phyloP scores from a whole-genome alignment of 1,140 invertebrate genomes.

The Apis florea region DNA sequence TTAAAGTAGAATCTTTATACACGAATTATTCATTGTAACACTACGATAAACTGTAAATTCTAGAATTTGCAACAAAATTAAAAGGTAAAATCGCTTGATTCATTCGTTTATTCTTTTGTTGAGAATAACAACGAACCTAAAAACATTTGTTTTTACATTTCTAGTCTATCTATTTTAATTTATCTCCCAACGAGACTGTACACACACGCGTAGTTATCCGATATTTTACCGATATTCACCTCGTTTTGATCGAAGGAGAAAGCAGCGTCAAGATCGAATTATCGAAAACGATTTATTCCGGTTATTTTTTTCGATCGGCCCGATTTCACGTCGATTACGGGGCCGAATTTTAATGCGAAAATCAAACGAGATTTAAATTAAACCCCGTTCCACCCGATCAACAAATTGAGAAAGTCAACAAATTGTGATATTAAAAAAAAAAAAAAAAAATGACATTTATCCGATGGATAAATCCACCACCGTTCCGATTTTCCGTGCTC shows the following conservation, averaged over 20 bases:
- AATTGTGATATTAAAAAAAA: not conserved
- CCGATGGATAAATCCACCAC: not conserved
- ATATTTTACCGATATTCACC: not conserved
- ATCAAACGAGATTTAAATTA: not conserved
- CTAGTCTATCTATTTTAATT: too few relatives aligned
- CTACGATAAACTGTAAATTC: too few relatives aligned
- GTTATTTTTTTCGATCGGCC: not conserved
- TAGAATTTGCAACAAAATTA: too few relatives aligned
- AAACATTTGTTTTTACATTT: too few relatives aligned
- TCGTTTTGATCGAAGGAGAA: not conserved
- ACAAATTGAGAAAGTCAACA: not conserved
- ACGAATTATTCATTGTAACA: too few relatives aligned
- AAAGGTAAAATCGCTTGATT: too few relatives aligned
- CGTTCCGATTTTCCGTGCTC: not conserved
- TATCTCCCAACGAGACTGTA: too few relatives aligned
- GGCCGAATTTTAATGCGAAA: not conserved
- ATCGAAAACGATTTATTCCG: not conserved
- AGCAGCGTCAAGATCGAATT: not conserved
- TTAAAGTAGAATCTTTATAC: too few relatives aligned
- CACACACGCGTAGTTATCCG: not conserved
- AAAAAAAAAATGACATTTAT: slow-evolving; percentile 8
- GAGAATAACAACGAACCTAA: too few relatives aligned
- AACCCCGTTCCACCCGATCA: too few relatives aligned
- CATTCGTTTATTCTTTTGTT: too few relatives aligned
- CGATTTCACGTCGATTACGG: not conserved